Percentiles rank a stretch among this genome's conserved stretches.
These are phyloP conservation scores for Urosaurus nigricauda DNA, from an alignment of 2,797 vertebrate species.

Conservation along the genomic window DNA sequence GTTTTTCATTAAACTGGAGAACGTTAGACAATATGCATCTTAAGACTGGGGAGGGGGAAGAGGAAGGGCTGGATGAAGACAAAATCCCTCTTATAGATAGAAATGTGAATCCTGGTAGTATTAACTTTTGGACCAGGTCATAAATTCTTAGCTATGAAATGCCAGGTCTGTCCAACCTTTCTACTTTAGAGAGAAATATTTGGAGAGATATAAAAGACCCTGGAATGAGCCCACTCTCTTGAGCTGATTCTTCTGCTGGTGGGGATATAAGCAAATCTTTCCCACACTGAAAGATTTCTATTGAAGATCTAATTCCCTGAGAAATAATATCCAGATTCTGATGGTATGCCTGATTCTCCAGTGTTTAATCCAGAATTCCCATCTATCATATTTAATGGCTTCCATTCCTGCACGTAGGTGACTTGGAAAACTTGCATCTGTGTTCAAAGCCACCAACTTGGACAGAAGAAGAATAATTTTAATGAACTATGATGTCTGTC, in stretches of 20 bases:
- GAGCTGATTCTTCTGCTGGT: conserved; percentile 1
- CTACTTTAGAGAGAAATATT: conserved; percentile 26
- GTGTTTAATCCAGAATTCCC: not conserved
- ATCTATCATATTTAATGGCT: not conserved
- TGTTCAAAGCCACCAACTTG: not conserved
- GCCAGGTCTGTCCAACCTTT: conserved; percentile 19
- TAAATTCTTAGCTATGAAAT: conserved; percentile 15
- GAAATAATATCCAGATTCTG: not conserved
- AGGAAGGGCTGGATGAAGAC: not conserved
- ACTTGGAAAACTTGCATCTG: not conserved
- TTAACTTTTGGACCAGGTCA: conserved; percentile 1
- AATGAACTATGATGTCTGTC: not conserved
- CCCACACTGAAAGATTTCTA: conserved; percentile 5
- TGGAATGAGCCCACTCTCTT: conserved; percentile 10
- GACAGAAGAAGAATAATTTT: not conserved
- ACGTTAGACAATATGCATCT: not conserved
- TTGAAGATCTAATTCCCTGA: not conserved
- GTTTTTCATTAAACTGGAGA: conserved; percentile 11
- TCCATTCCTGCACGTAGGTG: not conserved
- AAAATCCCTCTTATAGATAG: not conserved
- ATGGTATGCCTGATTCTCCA: not conserved
- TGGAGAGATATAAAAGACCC: conserved; percentile 16
- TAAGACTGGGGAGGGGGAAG: not conserved
- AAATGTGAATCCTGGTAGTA: not conserved
- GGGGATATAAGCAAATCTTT: not conserved